Conservation (phyloP, 2,113 vertebrate genomes). For the Origma solitaria region DNA sequence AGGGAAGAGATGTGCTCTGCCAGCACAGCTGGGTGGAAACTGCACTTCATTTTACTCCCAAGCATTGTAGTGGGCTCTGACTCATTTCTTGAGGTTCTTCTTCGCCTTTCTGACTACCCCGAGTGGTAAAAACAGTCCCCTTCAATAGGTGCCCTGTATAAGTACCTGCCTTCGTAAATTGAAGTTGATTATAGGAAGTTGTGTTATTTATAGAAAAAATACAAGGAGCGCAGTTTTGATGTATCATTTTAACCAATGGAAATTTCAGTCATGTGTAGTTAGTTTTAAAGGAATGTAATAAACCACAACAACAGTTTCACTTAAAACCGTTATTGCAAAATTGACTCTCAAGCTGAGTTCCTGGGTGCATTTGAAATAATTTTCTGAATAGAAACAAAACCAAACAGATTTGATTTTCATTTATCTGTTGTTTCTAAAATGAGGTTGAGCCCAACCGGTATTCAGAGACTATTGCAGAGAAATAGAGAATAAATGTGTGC, state of each 20-base stretch:
- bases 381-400: background rate
- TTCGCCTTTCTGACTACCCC: rapidly evolving
- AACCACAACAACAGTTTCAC: background rate
- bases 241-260: background rate
- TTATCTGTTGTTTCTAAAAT: background rate
- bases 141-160: background rate
- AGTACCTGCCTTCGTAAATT: background rate
- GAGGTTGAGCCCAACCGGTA: background rate
- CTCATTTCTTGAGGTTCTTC: background rate
- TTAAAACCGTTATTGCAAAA: background rate
- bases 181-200: background rate
- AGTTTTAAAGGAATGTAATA: background rate
- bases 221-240: background rate
- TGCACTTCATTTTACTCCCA: background rate
- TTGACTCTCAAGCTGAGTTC: background rate
- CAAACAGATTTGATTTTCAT: background rate
- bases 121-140: background rate
- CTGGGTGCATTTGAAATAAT: background rate
- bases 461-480: background rate
- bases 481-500: background rate
- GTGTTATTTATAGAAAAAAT: background rate
- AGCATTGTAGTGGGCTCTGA: background rate
- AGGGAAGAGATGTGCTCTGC: rapidly evolving
- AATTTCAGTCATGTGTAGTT: background rate
- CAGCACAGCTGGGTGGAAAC: background rate